Percentiles rank a stretch among this genome's conserved stretches.
Evolutionary conservation across 2,888 invertebrate genomes (phyloP).

Genomic region (Salpingus planirostris): DNA sequence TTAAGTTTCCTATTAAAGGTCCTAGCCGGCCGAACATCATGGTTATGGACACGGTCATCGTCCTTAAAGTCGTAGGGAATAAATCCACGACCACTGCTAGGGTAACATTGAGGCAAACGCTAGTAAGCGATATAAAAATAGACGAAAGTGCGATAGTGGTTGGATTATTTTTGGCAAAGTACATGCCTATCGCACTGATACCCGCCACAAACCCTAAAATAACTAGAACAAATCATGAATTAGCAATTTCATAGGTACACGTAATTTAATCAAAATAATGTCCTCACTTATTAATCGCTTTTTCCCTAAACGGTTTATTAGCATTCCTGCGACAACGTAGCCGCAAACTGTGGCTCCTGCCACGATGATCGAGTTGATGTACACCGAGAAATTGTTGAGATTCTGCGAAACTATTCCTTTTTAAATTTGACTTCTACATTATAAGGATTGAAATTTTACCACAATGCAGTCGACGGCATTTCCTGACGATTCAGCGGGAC

Average conservation of each 20-base stretch:
- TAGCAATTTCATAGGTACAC: not conserved
- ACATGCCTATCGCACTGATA: slow-evolving; percentile 45
- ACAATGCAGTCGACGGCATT: slow-evolving; percentile 29
- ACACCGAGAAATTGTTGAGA: slow-evolving; percentile 42
- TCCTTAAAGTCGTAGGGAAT: slow-evolving; percentile 60
- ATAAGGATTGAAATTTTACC: too few relatives aligned
- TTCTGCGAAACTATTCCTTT: slow-evolving; percentile 26
- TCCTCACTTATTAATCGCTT: slow-evolving; percentile 42
- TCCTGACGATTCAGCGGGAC: too few relatives aligned
- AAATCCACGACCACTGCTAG: slow-evolving; percentile 54
- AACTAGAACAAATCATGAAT: slow-evolving; percentile 21
- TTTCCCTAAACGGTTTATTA: slow-evolving; percentile 48
- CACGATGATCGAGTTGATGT: slow-evolving; percentile 61
- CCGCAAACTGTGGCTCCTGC: slow-evolving; percentile 53
- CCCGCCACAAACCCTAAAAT: slow-evolving; percentile 37
- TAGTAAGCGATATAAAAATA: slow-evolving; percentile 45
- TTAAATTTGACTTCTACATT: too few relatives aligned
- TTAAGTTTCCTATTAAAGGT: slow-evolving; percentile 58
- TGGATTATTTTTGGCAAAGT: slow-evolving; percentile 47
- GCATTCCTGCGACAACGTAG: slow-evolving; percentile 51
- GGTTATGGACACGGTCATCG: slow-evolving; percentile 59
- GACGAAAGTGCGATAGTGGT: slow-evolving; percentile 50
- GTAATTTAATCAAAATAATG: not conserved
- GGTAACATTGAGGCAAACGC: slow-evolving; percentile 51
- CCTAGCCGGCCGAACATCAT: slow-evolving; percentile 65